Evolutionary conservation across 2,888 invertebrate species (phyloP).

Genomic region (Sphaerophoria taeniata): DNA sequence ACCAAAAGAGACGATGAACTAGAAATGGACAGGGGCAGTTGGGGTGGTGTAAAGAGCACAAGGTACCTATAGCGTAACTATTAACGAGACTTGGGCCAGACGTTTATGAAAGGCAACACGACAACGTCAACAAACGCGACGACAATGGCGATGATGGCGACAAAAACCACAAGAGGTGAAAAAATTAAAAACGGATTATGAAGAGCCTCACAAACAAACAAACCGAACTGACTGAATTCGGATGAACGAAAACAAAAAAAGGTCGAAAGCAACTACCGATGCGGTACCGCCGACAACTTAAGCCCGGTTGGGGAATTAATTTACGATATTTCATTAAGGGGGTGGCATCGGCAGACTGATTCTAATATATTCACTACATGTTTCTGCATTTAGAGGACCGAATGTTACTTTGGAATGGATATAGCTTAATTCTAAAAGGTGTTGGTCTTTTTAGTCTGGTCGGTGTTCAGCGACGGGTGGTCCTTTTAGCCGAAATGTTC

Average conservation of each 20-base stretch:
- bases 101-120: constrained; percentile 38
- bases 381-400: constrained; percentile 12
- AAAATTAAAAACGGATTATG: constrained; percentile 67
- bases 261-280: neutral
- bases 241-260: constrained; percentile 3
- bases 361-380: constrained; percentile 36
- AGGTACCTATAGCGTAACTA: neutral
- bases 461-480: constrained; percentile 13
- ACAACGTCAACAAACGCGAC: constrained; percentile 30
- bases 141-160: neutral
- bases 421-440: too few relatives aligned
- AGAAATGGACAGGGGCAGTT: neutral
- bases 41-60: neutral
- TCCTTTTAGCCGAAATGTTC: constrained; percentile 13
- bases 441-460: neutral
- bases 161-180: constrained; percentile 30
- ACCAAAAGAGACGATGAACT: neutral
- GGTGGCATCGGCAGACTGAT: constrained; percentile 38
- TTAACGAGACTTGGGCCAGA: constrained; percentile 52
- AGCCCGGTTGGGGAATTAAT: constrained; percentile 35
- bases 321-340: constrained; percentile 47
- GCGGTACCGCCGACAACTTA: neutral
- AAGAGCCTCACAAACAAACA: constrained; percentile 48
- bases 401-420: constrained; percentile 2
- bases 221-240: constrained; percentile 42